phyloP scores from a whole-genome alignment of 2,888 invertebrate genomes.

The Ennomos fuscantarius region DNA sequence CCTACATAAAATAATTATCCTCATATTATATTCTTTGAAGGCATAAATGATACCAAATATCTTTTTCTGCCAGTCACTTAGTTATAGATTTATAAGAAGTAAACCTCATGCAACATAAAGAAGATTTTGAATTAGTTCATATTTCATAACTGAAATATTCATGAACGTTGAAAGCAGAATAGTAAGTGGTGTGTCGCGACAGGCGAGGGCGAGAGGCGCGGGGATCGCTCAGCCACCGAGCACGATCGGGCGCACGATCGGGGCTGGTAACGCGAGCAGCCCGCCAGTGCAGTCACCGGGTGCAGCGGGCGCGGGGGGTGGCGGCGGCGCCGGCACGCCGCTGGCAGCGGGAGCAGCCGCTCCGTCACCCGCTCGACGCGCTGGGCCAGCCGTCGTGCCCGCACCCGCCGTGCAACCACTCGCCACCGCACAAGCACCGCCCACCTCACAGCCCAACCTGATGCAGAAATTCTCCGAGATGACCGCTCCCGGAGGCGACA shows the following conservation, averaged over 20 bases:
- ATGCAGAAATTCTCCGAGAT: constrained; percentile 96
- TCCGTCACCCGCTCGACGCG: constrained; percentile 79
- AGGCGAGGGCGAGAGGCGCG: constrained; percentile 85
- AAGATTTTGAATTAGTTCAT: background rate
- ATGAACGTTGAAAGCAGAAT: constrained; percentile 11
- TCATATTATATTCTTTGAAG: constrained; percentile 7
- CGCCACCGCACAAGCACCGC: constrained; percentile 67
- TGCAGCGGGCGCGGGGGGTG: constrained; percentile 44
- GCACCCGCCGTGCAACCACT: constrained; percentile 77
- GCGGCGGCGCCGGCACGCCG: constrained; percentile 40
- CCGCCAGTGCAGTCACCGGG: constrained; percentile 73
- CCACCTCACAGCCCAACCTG: constrained; percentile 87
- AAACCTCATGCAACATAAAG: too few species aligned
- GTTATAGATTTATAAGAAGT: too few species aligned
- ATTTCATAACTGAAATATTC: constrained; percentile 18
- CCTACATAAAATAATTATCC: constrained; percentile 15
- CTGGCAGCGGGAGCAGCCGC: constrained; percentile 45
- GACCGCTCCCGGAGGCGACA: constrained; percentile 95
- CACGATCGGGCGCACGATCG: constrained; percentile 87
- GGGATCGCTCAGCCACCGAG: constrained; percentile 73
- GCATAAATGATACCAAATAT: background rate
- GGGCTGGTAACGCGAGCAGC: constrained; percentile 82
- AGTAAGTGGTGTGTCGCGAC: constrained; percentile 44
- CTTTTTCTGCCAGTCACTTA: too few species aligned
- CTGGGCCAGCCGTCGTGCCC: constrained; percentile 72